phyloP scores from a whole-genome alignment of 2,888 invertebrate genomes.

The Pherbina coryleti region DNA sequence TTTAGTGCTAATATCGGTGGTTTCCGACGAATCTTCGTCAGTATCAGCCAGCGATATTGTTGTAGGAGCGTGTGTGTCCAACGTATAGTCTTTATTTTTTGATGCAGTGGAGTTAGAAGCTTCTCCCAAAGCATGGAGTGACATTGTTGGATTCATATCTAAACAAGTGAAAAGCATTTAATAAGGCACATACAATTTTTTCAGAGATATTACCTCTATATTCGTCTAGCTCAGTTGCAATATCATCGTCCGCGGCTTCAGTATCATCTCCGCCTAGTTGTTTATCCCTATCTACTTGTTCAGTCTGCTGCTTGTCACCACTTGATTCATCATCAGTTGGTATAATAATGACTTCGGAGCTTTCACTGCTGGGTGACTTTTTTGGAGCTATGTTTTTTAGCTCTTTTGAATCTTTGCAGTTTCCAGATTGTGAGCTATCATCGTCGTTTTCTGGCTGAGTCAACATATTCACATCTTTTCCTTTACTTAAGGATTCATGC shows the following conservation, averaged over 20 bases:
- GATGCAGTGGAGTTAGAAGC: not conserved
- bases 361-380: constrained; percentile 47
- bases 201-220: constrained; percentile 3
- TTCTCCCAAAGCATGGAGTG: not conserved
- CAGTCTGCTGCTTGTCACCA: constrained; percentile 40
- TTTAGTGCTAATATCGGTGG: constrained; percentile 57
- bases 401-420: not conserved
- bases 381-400: not conserved
- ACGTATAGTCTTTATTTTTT: not conserved
- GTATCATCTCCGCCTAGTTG: not conserved
- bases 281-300: not conserved
- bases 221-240: not conserved
- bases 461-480: not conserved
- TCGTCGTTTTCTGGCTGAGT: not conserved
- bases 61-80: constrained; percentile 42
- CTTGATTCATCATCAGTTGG: constrained; percentile 55
- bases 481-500: constrained; percentile 50
- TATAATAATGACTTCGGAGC: constrained; percentile 55
- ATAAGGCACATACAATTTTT: too few relatives aligned
- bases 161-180: too few relatives aligned
- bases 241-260: not conserved
- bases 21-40: constrained; percentile 59
- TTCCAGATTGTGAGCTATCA: not conserved
- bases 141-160: not conserved
- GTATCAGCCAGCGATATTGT: constrained; percentile 56